Evolutionary conservation across 2,113 vertebrate genomes (phyloP).

Genomic region (Lepus europaeus): DNA sequence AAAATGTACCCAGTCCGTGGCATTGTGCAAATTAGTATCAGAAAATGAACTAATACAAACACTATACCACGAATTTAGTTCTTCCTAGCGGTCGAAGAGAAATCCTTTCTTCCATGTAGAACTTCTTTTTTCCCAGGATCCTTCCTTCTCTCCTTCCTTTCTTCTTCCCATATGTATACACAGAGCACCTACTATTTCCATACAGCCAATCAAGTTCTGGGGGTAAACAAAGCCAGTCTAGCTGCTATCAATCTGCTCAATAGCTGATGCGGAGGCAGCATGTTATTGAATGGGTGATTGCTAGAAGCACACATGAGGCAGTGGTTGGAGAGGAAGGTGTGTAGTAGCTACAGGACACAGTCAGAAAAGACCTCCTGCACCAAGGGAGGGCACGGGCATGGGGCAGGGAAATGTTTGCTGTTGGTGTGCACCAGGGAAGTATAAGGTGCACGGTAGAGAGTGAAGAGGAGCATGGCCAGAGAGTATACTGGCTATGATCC

Average conservation of each 20-base stretch:
- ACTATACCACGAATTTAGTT: neutral
- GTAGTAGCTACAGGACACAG: neutral
- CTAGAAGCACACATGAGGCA: neutral
- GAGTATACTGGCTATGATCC: neutral
- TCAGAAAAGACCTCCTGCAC: neutral
- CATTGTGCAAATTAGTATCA: too few species aligned
- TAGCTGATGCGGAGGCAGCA: neutral
- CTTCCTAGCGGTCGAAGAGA: neutral
- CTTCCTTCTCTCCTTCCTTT: neutral
- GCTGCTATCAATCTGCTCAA: neutral
- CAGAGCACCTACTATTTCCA: neutral
- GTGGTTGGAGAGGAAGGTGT: neutral
- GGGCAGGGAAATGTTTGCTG: neutral
- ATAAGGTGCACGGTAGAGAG: neutral
- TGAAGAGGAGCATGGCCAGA: neutral
- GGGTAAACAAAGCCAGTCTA: neutral
- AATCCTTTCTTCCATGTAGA: neutral
- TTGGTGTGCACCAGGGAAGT: neutral
- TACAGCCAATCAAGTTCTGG: neutral
- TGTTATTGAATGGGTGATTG: neutral
- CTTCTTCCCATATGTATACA: neutral
- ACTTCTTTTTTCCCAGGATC: neutral
- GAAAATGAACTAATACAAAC: too few species aligned
- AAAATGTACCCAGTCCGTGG: too few species aligned
- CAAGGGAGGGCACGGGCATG: neutral